Evolutionary conservation across 2,797 vertebrate species (phyloP).

Genomic region (Liasis olivaceus): DNA sequence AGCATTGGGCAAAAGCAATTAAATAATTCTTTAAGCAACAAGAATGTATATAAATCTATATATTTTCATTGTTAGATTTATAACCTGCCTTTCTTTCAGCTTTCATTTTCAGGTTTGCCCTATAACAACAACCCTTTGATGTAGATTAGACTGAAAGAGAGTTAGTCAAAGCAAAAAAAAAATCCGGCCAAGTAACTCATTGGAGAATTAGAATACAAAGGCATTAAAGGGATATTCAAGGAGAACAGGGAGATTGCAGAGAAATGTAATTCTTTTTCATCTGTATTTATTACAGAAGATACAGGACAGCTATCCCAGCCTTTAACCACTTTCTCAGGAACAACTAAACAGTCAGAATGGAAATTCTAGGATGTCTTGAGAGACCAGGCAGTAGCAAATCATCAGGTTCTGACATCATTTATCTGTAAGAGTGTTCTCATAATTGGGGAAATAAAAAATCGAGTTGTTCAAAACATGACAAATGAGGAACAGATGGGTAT

Average conservation of each 20-base stretch:
- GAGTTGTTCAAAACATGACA: no score
- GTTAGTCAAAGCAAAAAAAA: not conserved
- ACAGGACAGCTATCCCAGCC: not conserved
- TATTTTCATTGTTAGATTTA: not conserved
- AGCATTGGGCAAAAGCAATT: not conserved
- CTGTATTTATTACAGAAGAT: not conserved
- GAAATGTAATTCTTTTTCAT: not conserved
- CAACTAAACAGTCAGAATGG: not conserved
- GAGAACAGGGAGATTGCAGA: not conserved
- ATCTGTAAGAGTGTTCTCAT: no score
- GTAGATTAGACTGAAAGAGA: not conserved
- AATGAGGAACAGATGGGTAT: no score
- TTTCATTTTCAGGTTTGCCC: not conserved
- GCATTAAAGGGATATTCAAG: not conserved
- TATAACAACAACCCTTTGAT: not conserved
- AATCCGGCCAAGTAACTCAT: not conserved
- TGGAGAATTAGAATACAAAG: not conserved
- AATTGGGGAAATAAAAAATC: no score
- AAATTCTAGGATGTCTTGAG: not conserved
- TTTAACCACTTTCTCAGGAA: not conserved
- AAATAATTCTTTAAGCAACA: not conserved
- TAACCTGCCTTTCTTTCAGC: not conserved
- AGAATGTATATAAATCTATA: not conserved
- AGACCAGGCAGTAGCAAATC: no score
- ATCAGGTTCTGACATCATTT: not conserved